Conservation (phyloP, 1,140 invertebrate genomes). For the Cryptotermes secundus region DNA sequence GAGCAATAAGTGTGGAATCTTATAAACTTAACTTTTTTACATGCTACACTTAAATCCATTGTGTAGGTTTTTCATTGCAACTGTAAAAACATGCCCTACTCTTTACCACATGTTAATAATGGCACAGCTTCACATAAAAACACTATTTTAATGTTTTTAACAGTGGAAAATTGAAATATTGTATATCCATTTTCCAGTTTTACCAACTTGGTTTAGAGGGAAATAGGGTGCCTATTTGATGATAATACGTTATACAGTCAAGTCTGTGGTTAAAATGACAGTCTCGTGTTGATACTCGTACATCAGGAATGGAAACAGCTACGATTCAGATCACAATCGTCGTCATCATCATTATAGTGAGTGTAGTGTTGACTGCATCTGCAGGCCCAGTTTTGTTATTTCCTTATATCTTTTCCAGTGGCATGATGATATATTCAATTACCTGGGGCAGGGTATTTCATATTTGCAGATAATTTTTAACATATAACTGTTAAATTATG, state of each 20-base stretch:
- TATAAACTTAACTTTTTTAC: neutral
- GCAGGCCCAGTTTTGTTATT: neutral
- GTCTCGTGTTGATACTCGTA: neutral
- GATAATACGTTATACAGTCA: neutral
- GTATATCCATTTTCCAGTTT: neutral
- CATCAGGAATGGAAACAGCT: neutral
- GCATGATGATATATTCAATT: neutral
- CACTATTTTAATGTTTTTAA: neutral
- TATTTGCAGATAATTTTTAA: neutral
- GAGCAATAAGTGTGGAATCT: neutral
- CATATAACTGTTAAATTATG: too few relatives aligned
- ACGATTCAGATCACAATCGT: too few relatives aligned
- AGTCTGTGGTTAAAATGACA: neutral
- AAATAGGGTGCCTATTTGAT: neutral
- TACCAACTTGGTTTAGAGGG: neutral
- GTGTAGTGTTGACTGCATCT: neutral
- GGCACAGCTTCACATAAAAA: neutral
- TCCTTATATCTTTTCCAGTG: neutral
- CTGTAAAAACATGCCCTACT: neutral
- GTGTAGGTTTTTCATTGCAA: neutral
- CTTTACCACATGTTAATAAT: neutral
- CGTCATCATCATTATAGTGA: too few relatives aligned
- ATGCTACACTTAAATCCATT: neutral
- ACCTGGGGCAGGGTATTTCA: neutral
- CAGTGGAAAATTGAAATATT: slow-evolving; percentile 9